Conservation (phyloP, 2,113 vertebrate genomes). For the Ameiurus melas region DNA sequence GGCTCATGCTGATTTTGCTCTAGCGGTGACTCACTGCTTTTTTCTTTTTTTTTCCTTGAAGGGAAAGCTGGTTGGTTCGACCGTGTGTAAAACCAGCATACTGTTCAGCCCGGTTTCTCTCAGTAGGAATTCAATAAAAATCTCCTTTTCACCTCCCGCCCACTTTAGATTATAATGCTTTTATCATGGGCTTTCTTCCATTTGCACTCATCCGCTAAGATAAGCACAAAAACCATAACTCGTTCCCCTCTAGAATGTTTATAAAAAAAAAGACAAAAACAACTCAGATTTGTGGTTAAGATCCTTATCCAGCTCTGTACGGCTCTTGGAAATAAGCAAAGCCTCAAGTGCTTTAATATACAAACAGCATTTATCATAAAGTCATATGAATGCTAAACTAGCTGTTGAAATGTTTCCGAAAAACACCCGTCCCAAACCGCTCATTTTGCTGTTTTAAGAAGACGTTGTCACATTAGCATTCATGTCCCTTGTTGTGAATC, state of each 20-base stretch:
- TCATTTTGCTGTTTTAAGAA: not conserved
- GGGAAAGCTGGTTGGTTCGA: not conserved
- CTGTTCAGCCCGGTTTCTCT: slow-evolving; percentile 27
- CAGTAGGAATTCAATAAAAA: slow-evolving; percentile 1
- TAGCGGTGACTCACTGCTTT: slow-evolving; percentile 11
- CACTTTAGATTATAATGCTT: not conserved
- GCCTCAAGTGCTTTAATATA: not conserved
- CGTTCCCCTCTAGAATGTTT: not conserved
- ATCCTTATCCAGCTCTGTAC: not conserved
- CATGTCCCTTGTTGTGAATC: slow-evolving; percentile 9
- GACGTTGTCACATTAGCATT: slow-evolving; percentile 13
- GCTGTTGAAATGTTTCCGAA: not conserved
- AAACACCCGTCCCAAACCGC: not conserved
- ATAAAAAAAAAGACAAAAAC: not conserved
- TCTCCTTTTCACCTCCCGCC: not conserved
- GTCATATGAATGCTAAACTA: not conserved
- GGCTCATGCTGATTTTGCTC: not conserved
- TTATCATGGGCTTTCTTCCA: not conserved
- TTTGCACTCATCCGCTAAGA: not conserved
- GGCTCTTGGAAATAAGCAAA: not conserved
- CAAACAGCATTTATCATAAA: not conserved
- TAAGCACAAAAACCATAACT: not conserved
- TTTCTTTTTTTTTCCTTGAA: slow-evolving; percentile 2
- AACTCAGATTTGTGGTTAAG: not conserved
- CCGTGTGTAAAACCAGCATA: not conserved